Conservation (phyloP, 2,888 invertebrate species). For the Odontocerum albicorne region DNA sequence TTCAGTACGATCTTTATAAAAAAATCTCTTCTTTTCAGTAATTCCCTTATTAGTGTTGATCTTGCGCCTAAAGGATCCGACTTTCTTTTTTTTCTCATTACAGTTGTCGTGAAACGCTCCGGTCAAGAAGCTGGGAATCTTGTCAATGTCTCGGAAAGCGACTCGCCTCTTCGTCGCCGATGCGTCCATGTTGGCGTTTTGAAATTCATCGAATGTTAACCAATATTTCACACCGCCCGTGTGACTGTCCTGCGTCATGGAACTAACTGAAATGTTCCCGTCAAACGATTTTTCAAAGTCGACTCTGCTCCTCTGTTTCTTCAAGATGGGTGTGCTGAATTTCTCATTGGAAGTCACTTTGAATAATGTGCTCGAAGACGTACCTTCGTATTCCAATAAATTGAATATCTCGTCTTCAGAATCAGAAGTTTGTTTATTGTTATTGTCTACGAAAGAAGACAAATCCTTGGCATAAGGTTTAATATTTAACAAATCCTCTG, state of each 20-base stretch:
- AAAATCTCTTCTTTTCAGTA: slow-evolving; percentile 6
- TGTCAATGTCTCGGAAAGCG: slow-evolving; percentile 13
- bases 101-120: not conserved
- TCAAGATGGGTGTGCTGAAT: too few species aligned
- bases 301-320: too few species aligned
- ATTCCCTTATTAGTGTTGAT: not conserved
- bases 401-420: too few species aligned
- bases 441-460: too few species aligned
- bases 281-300: too few species aligned
- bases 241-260: slow-evolving; percentile 51
- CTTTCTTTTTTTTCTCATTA: not conserved
- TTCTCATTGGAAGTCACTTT: too few species aligned
- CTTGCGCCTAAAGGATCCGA: not conserved
- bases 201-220: slow-evolving; percentile 48
- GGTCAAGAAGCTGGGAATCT: slow-evolving; percentile 26
- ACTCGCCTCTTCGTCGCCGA: not conserved
- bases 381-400: too few species aligned
- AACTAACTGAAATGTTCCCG: slow-evolving; percentile 46
- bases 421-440: not conserved
- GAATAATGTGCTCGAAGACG: too few species aligned
- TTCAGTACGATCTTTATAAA: not conserved
- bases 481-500: too few species aligned
- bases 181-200: not conserved
- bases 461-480: too few species aligned
- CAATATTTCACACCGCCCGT: slow-evolving; percentile 53